phyloP scores from a whole-genome alignment of 2,113 vertebrate genomes.

The Ophthalmolycus amberensis region DNA sequence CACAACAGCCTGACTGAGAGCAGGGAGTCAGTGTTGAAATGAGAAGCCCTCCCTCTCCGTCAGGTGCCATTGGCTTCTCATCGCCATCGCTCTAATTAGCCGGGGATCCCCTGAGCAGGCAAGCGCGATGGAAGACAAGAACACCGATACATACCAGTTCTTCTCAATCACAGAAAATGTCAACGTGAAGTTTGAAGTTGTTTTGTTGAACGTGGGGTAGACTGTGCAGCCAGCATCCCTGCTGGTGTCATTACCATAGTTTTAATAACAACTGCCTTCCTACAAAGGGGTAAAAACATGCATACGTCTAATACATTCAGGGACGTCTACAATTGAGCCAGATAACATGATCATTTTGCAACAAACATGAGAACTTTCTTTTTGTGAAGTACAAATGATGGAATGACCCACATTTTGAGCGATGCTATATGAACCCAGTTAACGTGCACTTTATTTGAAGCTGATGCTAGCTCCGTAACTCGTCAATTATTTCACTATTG shows the following conservation, averaged over 20 bases:
- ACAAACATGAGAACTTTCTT: neutral
- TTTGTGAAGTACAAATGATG: neutral
- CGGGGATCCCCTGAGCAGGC: conserved; percentile 48
- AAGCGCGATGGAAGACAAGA: conserved; percentile 41
- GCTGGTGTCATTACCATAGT: neutral
- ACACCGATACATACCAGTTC: conserved; percentile 17
- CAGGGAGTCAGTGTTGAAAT: conserved; percentile 49
- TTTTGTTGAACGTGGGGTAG: neutral
- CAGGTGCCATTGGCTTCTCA: conserved; percentile 71
- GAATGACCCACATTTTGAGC: neutral
- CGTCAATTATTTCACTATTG: neutral
- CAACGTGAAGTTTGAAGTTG: neutral
- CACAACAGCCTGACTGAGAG: conserved; percentile 52
- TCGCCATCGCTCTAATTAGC: conserved; percentile 59
- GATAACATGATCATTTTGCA: neutral
- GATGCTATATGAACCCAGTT: neutral
- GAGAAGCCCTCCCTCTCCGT: conserved; percentile 74
- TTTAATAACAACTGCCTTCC: neutral
- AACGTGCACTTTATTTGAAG: neutral
- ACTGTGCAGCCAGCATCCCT: neutral
- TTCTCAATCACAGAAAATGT: conserved; percentile 38
- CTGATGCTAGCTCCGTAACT: neutral
- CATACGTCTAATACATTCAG: neutral
- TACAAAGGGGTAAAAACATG: neutral
- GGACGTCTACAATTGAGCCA: neutral